Evolutionary conservation across 2,113 vertebrate genomes (phyloP).

Genomic region (Indicator indicator): DNA sequence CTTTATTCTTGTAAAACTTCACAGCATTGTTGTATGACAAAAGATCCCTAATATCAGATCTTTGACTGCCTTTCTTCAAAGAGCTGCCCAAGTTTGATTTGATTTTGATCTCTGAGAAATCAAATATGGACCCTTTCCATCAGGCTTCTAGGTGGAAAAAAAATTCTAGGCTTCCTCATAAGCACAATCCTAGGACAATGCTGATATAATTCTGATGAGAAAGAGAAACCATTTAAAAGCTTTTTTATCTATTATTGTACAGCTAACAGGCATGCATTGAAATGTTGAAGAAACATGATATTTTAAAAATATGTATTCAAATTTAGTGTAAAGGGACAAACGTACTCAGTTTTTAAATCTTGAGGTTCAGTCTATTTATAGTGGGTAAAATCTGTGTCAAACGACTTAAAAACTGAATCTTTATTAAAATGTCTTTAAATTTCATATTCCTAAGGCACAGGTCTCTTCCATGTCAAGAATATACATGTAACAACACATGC

Average conservation of each 20-base stretch:
- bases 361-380: not conserved
- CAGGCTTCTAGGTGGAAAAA: not conserved
- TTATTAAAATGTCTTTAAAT: not conserved
- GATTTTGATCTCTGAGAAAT: conserved; percentile 35
- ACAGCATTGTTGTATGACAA: not conserved
- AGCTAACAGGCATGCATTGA: not conserved
- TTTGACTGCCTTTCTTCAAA: not conserved
- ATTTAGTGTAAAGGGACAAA: not conserved
- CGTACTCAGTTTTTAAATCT: not conserved
- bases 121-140: not conserved
- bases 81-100: not conserved
- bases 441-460: not conserved
- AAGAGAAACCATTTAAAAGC: not conserved
- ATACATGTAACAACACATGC: not conserved
- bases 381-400: not conserved
- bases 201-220: conserved; percentile 31
- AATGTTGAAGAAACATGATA: not conserved
- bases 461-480: not conserved
- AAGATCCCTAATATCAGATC: not conserved
- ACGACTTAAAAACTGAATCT: not conserved
- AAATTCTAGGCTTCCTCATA: not conserved
- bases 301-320: not conserved
- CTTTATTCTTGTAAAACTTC: not conserved
- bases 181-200: not conserved
- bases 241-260: not conserved